Evolutionary conservation across 2,113 vertebrate genomes (phyloP).

Genomic region (Cervus canadensis): DNA sequence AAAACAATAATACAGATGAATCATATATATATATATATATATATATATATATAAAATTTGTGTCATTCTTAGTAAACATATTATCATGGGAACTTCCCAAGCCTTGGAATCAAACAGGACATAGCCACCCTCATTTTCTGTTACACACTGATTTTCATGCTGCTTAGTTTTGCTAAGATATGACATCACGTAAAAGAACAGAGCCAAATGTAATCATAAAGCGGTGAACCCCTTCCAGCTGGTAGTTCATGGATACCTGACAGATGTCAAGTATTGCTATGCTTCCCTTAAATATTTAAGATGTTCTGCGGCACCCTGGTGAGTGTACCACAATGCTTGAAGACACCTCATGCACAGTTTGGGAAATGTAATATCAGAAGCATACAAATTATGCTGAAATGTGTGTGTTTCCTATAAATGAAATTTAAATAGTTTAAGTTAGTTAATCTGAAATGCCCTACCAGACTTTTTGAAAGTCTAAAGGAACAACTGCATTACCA

Average conservation of each 20-base stretch:
- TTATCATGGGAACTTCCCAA: not conserved
- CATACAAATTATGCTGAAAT: not conserved
- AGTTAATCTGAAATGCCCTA: not conserved
- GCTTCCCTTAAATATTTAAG: not conserved
- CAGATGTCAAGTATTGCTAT: not conserved
- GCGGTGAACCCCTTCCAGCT: not conserved
- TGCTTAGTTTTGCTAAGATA: not conserved
- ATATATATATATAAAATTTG: not conserved
- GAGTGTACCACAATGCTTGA: not conserved
- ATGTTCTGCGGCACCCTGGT: not conserved
- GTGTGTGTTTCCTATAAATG: not conserved
- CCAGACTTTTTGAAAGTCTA: not conserved
- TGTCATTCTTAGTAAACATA: not conserved
- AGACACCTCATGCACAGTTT: not conserved
- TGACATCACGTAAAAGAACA: not conserved
- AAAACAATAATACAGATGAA: not conserved
- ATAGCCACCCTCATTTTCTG: not conserved
- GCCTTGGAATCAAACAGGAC: not conserved
- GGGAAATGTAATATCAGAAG: not conserved
- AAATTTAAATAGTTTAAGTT: slow-evolving; percentile 5
- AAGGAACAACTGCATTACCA: not conserved
- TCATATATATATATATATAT: not conserved
- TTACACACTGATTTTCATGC: not conserved
- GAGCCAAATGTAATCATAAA: not conserved
- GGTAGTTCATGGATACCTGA: not conserved